Base-by-base conservation (phyloP, 1,140 invertebrate species). In the Ectropis grisescens region DNA sequence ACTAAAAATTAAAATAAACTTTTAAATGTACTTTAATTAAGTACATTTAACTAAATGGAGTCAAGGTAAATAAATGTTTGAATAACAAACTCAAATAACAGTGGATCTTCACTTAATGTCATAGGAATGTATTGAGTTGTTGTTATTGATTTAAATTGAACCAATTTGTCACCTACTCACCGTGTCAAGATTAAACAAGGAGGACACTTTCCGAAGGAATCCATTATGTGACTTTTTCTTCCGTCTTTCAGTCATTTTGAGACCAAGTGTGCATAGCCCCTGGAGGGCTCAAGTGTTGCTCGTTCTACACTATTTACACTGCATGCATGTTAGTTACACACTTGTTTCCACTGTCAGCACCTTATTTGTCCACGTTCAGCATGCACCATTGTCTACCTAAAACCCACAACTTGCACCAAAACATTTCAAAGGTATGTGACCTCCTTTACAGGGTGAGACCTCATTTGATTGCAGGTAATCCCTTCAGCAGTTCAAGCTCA, bases 121-220 rank as follows among this genome's bases (percentile, higher is more conserved):
- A n/a, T n/a, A n/a, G n/a, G n/a, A n/a, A n/a, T n/a, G n/a, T n/a
- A n/a, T n/a, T n/a, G n/a, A n/a, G n/a, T n/a, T n/a, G n/a, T n/a
- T n/a, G n/a, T n/a, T n/a, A n/a, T n/a, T n/a, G n/a, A 8, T 19
- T 19, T 19, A 4, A 19, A 40, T 45, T 46, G 30, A 25, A 51
- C 41, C 28, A 16, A 42, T 27, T 35, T 24, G 25, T 37, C 15
- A 61, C 58, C 55, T 55, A 82, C 86, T 90, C 85, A 90, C 91
- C 89, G 88, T 89, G 66, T 93, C 91, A 79, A 93, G 86, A 85
- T 91, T 93, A 84, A 93, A 93, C 57, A 93, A 84, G 42, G 91
- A 93, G 50, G 91, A 93, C 43, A 93, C 91, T 85, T 93, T 93
- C 83, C 91, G 92, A 64, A 93, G 89, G 75, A 93, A 92, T 71